These are phyloP conservation scores for Lates japonicus DNA, from an alignment of 2,797 vertebrate genomes.

Conservation along the genomic window DNA sequence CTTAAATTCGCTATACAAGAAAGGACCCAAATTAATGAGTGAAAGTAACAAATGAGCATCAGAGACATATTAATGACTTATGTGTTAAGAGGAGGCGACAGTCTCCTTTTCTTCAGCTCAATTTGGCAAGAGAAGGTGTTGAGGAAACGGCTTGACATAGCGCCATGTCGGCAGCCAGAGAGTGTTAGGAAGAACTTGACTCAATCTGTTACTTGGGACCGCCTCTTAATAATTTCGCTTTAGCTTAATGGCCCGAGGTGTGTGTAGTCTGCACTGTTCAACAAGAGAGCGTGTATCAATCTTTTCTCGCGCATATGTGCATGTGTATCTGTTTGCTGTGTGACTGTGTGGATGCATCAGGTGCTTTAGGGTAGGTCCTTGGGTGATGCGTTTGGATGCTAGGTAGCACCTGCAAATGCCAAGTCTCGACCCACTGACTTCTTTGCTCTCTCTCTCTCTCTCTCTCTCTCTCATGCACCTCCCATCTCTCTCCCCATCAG, in stretches of 20 bases:
- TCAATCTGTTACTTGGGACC: conserved; percentile 82
- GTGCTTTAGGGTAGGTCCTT: conserved; percentile 90
- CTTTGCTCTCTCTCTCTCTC: conserved; percentile 41
- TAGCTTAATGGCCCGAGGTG: conserved; percentile 73
- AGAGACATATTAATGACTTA: conserved; percentile 78
- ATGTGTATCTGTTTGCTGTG: conserved; percentile 23
- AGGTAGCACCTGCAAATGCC: conserved; percentile 90
- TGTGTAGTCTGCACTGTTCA: conserved; percentile 50
- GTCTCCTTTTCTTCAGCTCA: conserved; percentile 73
- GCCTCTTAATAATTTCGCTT: conserved; percentile 68
- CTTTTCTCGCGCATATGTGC: conserved; percentile 30
- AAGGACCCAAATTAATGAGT: conserved; percentile 70
- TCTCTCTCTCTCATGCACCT: conserved; percentile 44
- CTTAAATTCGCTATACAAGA: conserved; percentile 47
- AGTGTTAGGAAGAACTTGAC: conserved; percentile 81
- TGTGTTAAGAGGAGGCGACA: conserved; percentile 77
- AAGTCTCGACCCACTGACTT: conserved; percentile 94
- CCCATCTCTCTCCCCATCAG: conserved; percentile 88
- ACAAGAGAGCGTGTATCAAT: background rate
- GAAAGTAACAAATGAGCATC: conserved; percentile 77
- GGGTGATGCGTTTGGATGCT: conserved; percentile 90
- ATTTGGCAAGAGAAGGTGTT: conserved; percentile 81
- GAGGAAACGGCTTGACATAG: conserved; percentile 74
- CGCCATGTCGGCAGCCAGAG: conserved; percentile 74
- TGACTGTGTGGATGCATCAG: conserved; percentile 31